Percentiles rank a stretch among this genome's conserved stretches.
These are phyloP conservation scores for Anisognathus igniventris DNA, from an alignment of 2,797 vertebrate species.

Conservation along the genomic window DNA sequence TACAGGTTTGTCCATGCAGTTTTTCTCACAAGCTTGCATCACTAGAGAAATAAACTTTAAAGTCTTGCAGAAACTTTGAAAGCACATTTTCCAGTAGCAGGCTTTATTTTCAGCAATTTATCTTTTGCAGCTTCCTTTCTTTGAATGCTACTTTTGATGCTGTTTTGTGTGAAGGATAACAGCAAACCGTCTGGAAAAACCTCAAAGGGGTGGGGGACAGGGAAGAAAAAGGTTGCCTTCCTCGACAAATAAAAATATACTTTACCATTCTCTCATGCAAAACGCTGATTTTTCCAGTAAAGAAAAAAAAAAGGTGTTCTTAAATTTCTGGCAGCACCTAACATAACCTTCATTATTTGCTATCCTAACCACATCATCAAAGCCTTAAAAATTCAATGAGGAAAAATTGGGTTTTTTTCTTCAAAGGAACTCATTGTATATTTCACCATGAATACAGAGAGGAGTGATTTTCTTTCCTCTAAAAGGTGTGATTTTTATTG, in stretches of 20 bases:
- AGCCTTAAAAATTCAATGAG: constrained; percentile 21
- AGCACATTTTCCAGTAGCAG: constrained; percentile 44
- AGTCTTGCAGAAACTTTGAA: constrained; percentile 34
- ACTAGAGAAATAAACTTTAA: not conserved
- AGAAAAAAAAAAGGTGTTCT: not conserved
- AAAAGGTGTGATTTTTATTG: constrained; percentile 57
- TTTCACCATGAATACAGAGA: constrained; percentile 8
- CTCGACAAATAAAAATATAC: constrained; percentile 44
- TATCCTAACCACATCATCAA: constrained; percentile 28
- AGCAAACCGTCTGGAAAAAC: constrained; percentile 33
- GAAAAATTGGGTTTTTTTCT: not conserved
- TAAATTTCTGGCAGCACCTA: constrained; percentile 23
- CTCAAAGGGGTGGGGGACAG: not conserved
- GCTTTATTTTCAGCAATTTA: constrained; percentile 53
- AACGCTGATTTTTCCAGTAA: constrained; percentile 15
- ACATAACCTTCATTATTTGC: constrained; percentile 32
- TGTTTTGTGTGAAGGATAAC: constrained; percentile 51
- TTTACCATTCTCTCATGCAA: constrained; percentile 15
- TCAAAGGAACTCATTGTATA: constrained; percentile 47
- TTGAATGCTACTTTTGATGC: constrained; percentile 45
- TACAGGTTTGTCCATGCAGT: not conserved
- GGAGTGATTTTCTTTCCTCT: not conserved
- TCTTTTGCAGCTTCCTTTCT: constrained; percentile 57
- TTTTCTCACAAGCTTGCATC: constrained; percentile 24
- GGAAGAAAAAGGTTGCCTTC: not conserved